These are phyloP conservation scores for Drosophila persimilis DNA, from an alignment of 1,140 invertebrate genomes.

Conservation along the genomic window DNA sequence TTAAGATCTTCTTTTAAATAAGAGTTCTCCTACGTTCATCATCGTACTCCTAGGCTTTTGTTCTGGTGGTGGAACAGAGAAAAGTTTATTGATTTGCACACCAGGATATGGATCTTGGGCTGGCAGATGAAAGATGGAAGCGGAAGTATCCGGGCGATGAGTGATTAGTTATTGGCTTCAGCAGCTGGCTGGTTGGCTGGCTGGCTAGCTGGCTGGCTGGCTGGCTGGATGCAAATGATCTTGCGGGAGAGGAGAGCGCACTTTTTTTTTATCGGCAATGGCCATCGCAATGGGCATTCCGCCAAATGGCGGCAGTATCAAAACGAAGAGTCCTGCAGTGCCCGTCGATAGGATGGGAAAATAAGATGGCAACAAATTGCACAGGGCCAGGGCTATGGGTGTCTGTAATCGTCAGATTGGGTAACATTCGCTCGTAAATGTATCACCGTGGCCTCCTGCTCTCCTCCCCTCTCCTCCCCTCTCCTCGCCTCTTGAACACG, in stretches of 20 bases:
- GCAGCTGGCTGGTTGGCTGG: conserved; percentile 30
- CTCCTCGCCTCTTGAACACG: too few species aligned
- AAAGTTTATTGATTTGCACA: conserved; percentile 3
- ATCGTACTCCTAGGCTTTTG: too few species aligned
- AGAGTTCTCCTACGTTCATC: too few species aligned
- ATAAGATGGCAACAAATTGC: conserved; percentile 73
- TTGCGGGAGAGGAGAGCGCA: conserved; percentile 8
- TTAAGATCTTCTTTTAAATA: too few species aligned
- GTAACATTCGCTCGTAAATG: conserved; percentile 68
- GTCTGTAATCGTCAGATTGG: conserved; percentile 69
- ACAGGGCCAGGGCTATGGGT: conserved; percentile 48
- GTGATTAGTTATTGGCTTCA: conserved; percentile 49
- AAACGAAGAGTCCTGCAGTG: conserved; percentile 72
- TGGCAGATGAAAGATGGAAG: not conserved
- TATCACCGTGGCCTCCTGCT: conserved; percentile 46
- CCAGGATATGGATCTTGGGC: not conserved
- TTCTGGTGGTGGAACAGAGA: not conserved
- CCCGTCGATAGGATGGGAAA: conserved; percentile 61
- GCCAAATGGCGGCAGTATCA: conserved; percentile 57
- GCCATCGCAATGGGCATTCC: conserved; percentile 28
- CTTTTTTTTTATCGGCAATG: conserved; percentile 45
- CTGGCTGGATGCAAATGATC: conserved; percentile 29
- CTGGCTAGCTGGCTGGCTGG: conserved; percentile 11
- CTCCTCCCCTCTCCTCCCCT: too few species aligned
- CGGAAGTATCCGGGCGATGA: conserved; percentile 32